phyloP scores from a whole-genome alignment of 2,113 vertebrate species.

The Ciconia maguari region DNA sequence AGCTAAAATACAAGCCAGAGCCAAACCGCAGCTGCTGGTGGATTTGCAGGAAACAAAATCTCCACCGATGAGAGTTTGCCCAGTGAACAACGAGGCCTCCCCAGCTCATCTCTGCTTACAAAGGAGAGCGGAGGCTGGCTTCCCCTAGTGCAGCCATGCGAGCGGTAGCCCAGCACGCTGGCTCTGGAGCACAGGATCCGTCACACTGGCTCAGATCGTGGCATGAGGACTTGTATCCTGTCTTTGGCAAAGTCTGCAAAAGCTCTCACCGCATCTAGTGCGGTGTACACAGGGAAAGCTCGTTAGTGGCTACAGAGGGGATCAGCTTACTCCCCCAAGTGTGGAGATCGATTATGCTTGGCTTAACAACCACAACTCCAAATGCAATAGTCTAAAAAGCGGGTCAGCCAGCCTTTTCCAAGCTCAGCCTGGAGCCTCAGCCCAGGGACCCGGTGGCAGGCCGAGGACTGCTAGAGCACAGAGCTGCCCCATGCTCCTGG shows the following conservation, averaged over 20 bases:
- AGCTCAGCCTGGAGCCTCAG: neutral
- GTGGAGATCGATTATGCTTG: neutral
- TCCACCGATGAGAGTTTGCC: neutral
- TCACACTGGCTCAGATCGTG: neutral
- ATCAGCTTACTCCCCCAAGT: neutral
- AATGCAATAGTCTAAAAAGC: neutral
- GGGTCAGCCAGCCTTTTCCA: neutral
- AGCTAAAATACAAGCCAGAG: neutral
- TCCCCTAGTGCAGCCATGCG: neutral
- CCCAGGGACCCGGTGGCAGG: no score
- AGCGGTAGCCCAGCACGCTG: neutral
- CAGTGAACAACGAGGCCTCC: no score
- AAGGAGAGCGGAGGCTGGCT: neutral
- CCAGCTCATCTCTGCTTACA: neutral
- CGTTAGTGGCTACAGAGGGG: neutral
- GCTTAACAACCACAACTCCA: neutral
- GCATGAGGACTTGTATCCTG: rapidly evolving
- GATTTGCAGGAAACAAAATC: neutral
- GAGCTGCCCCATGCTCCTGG: neutral
- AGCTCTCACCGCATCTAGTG: neutral
- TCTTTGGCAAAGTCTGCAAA: neutral
- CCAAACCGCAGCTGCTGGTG: neutral
- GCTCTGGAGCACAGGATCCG: neutral
- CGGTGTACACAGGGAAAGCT: rapidly evolving
- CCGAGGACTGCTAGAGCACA: neutral